phyloP scores from a whole-genome alignment of 2,113 vertebrate genomes.

The Alligator mississippiensis region DNA sequence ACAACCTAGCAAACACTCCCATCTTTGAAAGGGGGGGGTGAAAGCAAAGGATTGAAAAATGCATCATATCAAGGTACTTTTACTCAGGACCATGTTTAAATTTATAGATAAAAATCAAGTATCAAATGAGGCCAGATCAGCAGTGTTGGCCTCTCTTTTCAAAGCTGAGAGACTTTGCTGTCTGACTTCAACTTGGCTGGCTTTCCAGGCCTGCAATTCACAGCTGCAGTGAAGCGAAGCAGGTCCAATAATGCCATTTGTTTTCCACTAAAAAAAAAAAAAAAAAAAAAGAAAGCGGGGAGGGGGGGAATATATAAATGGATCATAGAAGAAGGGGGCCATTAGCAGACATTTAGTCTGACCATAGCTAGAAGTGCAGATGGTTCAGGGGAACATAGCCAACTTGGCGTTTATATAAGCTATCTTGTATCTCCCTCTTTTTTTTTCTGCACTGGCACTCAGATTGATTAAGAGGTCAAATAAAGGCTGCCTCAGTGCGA shows the following conservation, averaged over 20 bases:
- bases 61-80: conserved; percentile 30
- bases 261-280: conserved; percentile 66
- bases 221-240: conserved; percentile 67
- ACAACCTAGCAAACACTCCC: background rate
- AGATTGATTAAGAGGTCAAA: conserved; percentile 84
- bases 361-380: conserved; percentile 75
- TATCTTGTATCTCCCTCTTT: conserved; percentile 70
- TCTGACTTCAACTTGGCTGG: conserved; percentile 70
- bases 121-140: conserved; percentile 74
- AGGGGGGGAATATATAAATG: conserved; percentile 57
- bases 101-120: conserved; percentile 68
- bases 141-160: conserved; percentile 69
- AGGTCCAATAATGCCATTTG: conserved; percentile 73
- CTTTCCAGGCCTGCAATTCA: conserved; percentile 74
- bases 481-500: conserved; percentile 70
- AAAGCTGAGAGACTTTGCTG: conserved; percentile 60
- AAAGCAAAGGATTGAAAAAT: conserved; percentile 59
- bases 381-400: conserved; percentile 78
- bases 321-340: conserved; percentile 58
- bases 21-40: background rate
- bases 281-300: background rate
- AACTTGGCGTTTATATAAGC: conserved; percentile 74
- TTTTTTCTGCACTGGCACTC: conserved; percentile 61
- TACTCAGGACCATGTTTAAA: conserved; percentile 65
- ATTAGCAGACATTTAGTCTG: conserved; percentile 79